Base-by-base conservation (phyloP, 1,140 invertebrate species). In the Drosophila truncata region DNA sequence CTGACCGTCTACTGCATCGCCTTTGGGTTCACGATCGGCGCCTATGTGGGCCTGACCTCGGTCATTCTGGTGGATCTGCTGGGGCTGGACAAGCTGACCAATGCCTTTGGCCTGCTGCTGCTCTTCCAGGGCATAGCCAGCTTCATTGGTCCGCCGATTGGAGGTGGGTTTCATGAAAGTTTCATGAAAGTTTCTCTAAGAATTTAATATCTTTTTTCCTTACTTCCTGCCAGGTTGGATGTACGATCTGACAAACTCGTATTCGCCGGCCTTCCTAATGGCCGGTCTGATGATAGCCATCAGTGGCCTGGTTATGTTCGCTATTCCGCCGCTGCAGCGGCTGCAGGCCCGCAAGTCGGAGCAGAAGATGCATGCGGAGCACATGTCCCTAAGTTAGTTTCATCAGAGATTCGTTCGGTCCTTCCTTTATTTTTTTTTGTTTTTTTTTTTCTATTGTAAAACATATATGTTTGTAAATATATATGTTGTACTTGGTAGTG, bases 41-140 rank as follows among this genome's bases (percentile, higher is more conserved):
- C 97, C 27, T 99, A 98, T 91, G 98, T 99, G 6, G 97, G 97
- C 7, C 94, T 99, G 16, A 99, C 98, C 6, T 98, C 97, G 9
- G 97, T 98, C 5, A 97, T 98, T 57, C 93, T 98, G 50, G 97
- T 98, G 4, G 97, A 98, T 93, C 94, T 98, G 33, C 93, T 98
- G 55, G 97, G 98, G 9, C 93, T 98, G 52, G 97, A 98, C 46
- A 96, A 95, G 81, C 93, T 99, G 35, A 98, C 98, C 0, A 98
- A 98, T 92, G 97, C 97, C 2, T 99, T 99, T 93, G 98, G 98
- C n/a, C 93, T 99, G 9, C 93, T 99, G 8, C 93, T 98, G 62
- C 94, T 99, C 11, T 98, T 98, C 93, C 97, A 99, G 94, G 98
- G 98, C 23, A 95, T 98, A 42, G 98, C 98, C 14, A 97, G 97